phyloP scores from a whole-genome alignment of 2,888 invertebrate genomes.

The Agonopterix arenella region DNA sequence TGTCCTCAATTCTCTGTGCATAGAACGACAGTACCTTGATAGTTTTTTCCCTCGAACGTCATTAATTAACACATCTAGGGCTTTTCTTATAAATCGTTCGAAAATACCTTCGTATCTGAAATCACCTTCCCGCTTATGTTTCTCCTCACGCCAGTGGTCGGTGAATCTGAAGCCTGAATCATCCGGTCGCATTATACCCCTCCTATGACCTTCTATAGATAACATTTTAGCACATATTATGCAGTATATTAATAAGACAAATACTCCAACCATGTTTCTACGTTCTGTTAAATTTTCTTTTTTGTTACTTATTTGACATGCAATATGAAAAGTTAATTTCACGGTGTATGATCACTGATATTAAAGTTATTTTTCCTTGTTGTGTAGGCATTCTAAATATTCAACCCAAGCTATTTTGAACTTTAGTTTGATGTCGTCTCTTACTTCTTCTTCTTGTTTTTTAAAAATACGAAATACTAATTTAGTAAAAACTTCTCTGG shows the following conservation, averaged over 20 bases:
- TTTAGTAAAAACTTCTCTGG: slow-evolving; percentile 30
- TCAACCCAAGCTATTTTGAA: slow-evolving; percentile 38
- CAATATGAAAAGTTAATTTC: too few relatives aligned
- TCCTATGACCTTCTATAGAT: too few relatives aligned
- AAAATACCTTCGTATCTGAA: slow-evolving; percentile 29
- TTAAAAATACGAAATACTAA: slow-evolving; percentile 31
- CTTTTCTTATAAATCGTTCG: slow-evolving; percentile 33
- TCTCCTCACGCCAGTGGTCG: neutral
- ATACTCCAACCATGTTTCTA: too few relatives aligned
- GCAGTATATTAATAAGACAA: too few relatives aligned
- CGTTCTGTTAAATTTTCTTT: too few relatives aligned
- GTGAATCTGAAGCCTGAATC: too few relatives aligned
- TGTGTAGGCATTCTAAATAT: slow-evolving; percentile 21
- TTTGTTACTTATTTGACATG: too few relatives aligned
- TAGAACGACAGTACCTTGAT: slow-evolving; percentile 25
- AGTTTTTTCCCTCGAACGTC: slow-evolving; percentile 30
- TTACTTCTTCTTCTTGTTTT: slow-evolving; percentile 20
- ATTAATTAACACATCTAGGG: slow-evolving; percentile 29
- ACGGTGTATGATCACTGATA: too few relatives aligned
- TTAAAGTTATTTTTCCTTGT: too few relatives aligned
- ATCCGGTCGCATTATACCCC: too few relatives aligned
- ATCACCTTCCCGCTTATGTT: slow-evolving; percentile 21
- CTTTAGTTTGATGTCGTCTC: slow-evolving; percentile 30
- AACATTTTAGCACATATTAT: too few relatives aligned
- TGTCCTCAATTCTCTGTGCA: slow-evolving; percentile 23